These are phyloP conservation scores for Nasonovia ribisnigri DNA, from an alignment of 2,888 invertebrate genomes.

Conservation along the genomic window DNA sequence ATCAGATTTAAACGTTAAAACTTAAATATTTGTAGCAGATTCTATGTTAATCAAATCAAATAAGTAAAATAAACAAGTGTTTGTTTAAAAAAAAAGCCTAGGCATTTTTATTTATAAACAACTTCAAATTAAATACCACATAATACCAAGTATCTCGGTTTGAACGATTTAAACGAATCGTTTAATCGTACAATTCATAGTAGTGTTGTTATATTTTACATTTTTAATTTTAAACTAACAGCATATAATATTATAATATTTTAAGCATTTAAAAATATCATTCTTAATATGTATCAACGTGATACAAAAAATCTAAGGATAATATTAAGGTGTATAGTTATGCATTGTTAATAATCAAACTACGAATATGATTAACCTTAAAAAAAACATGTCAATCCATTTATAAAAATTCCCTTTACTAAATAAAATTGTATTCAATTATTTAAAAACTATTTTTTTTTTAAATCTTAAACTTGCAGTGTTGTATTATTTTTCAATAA, in stretches of 20 bases:
- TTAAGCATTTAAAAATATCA: neutral
- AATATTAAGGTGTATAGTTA: neutral
- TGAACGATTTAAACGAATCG: too few species aligned
- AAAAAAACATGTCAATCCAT: neutral
- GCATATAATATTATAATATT: neutral
- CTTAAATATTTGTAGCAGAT: neutral
- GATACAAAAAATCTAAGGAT: neutral
- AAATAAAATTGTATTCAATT: accelerated
- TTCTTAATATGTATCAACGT: neutral
- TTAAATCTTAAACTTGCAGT: neutral
- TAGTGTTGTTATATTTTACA: too few species aligned
- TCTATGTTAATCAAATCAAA: neutral
- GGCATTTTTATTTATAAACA: neutral
- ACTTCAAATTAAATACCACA: neutral
- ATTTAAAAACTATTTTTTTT: neutral
- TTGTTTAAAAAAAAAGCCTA: neutral
- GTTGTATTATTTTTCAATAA: too few species aligned
- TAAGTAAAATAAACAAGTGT: neutral
- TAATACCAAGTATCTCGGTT: too few species aligned
- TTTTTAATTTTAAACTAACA: too few species aligned
- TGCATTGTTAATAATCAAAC: neutral
- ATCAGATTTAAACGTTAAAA: neutral
- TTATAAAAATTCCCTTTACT: neutral
- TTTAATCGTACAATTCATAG: too few species aligned
- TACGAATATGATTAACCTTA: neutral